Conservation (phyloP, 1,140 invertebrate species). For the Megalonaias nervosa region DNA sequence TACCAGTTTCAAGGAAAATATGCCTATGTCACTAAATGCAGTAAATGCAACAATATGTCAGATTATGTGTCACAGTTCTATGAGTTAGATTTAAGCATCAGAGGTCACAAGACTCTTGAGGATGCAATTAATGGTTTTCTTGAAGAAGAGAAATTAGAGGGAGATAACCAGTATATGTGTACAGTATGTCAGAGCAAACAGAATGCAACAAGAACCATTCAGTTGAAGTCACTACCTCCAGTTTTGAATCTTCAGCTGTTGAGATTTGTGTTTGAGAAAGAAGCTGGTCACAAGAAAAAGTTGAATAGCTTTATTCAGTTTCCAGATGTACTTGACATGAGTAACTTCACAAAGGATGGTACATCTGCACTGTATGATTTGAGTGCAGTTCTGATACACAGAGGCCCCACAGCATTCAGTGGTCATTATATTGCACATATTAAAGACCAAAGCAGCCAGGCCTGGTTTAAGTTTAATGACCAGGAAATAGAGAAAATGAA, state of each 20-base stretch:
- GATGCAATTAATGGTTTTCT: constrained; percentile 80
- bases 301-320: constrained; percentile 80
- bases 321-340: constrained; percentile 81
- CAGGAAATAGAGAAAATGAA: constrained; percentile 79
- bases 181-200: constrained; percentile 77
- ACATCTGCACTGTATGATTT: constrained; percentile 74
- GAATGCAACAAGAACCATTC: constrained; percentile 78
- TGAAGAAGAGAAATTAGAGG: constrained; percentile 78
- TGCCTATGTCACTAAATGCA: constrained; percentile 79
- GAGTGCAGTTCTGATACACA: constrained; percentile 80
- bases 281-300: constrained; percentile 80
- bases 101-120: constrained; percentile 74
- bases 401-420: constrained; percentile 79
- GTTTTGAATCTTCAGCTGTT: constrained; percentile 82
- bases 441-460: constrained; percentile 73
- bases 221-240: constrained; percentile 78
- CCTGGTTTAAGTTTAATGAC: constrained; percentile 82
- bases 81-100: constrained; percentile 79
- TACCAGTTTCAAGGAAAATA: constrained; percentile 79
- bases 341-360: constrained; percentile 4
- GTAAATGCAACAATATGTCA: constrained; percentile 77
- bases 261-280: constrained; percentile 80
- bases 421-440: constrained; percentile 83
- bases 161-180: constrained; percentile 81
- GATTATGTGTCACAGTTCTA: constrained; percentile 77